Conservation (phyloP, 2,797 vertebrate genomes). For the Pipistrellus kuhlii region DNA sequence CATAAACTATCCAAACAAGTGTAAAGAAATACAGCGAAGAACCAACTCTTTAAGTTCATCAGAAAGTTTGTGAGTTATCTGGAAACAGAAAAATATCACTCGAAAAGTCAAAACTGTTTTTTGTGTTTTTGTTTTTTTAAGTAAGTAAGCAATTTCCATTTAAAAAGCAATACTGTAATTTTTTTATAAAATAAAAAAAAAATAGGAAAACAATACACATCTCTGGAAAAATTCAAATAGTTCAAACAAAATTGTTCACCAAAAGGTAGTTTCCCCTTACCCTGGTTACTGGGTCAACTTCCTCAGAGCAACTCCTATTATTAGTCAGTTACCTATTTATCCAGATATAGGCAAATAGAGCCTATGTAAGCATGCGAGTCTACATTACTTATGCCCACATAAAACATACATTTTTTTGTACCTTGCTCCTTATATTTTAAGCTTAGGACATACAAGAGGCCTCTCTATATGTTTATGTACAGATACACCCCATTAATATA, state of each 20-base stretch:
- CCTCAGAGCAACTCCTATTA: not conserved
- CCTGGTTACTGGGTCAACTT: not conserved
- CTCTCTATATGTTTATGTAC: not conserved
- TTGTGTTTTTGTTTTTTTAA: not conserved
- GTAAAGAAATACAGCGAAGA: not conserved
- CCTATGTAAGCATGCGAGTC: rapidly evolving
- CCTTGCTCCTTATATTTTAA: not conserved
- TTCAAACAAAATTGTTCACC: not conserved
- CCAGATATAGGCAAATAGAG: not conserved
- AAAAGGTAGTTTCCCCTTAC: not conserved
- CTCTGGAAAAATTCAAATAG: not conserved
- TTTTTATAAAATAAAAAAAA: not conserved
- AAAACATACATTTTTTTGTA: not conserved
- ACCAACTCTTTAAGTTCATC: constrained; percentile 13
- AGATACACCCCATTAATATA: not conserved
- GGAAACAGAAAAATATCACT: not conserved
- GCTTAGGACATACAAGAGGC: not conserved
- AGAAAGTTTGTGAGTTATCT: not conserved
- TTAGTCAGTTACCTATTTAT: not conserved
- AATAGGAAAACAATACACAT: not conserved
- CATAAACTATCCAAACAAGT: constrained; percentile 24
- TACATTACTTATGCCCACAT: not conserved
- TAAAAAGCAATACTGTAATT: not conserved
- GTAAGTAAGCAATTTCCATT: not conserved
- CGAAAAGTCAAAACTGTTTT: not conserved